Base-by-base conservation (phyloP, 1,140 invertebrate genomes). In the Chironomus striatipennis region DNA sequence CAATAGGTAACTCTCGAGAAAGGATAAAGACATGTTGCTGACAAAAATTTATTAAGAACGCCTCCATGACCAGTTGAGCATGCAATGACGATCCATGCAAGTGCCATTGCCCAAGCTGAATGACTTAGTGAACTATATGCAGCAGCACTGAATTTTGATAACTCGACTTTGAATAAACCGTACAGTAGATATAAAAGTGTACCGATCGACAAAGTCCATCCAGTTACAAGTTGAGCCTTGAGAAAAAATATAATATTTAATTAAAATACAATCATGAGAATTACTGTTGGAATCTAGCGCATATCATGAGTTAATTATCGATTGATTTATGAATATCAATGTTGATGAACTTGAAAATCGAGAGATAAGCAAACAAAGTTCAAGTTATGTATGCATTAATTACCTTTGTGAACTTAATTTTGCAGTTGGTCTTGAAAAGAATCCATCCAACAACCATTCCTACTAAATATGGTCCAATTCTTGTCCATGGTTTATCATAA, bases 21-120 rank as follows among this genome's bases (percentile, higher is more conserved):
- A 74, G 92, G 92, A 82, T 93, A 93, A 8, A 93, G 82, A 74
- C 90, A 86, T 21, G 90, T 89, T 24, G 90, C 87, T n/a, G 91
- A 91, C 7, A 94, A 83, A 78, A 93, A 83, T 24, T 85, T 83
- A 65, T 90, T 90, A 15, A 93, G 85, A 79, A 88, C 90, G 75
- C 91, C 93, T 84, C 93, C 93, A 81, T 95, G 88, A 75, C 94
- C 94, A 34, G 91, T 94, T 20, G 92, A 91, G 79, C 94, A 97
- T 0, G 93, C 94, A 75, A 96, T 87, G 8, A 94, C 91, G 76
- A 96, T 90, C 94, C 94, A 97, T 0, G 90, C 87, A 15, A 96
- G 81, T 18, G 88, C 88, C 7, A 94, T 77, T 8, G 93, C 91
- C 93, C 93, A 97, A 15, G 90, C 87, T 72, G 90, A 91, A 80